A percentile compares a stretch with the other conserved stretches of the same genome.
Conservation (phyloP, 2,797 vertebrate species). For the Hozukius guyotensis region DNA sequence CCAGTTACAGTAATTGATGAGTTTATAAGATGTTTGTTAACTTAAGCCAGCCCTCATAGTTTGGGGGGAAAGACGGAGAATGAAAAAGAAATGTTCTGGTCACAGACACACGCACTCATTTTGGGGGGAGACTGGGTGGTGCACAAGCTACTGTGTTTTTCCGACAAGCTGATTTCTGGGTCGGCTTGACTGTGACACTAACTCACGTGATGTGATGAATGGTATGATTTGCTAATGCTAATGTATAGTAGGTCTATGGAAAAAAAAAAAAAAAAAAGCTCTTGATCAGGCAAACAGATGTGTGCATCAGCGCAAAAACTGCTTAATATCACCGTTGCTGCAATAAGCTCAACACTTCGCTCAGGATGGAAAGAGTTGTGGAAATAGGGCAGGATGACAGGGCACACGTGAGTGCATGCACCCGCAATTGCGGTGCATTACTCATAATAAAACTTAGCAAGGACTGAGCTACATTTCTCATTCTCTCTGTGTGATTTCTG, state of each 20-base stretch:
- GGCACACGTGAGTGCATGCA: slow-evolving; percentile 59
- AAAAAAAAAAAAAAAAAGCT: slow-evolving; percentile 45
- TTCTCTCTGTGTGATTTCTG: slow-evolving; percentile 46
- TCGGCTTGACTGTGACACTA: slow-evolving; percentile 40
- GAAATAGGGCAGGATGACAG: slow-evolving; percentile 69
- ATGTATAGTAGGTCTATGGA: slow-evolving; percentile 64
- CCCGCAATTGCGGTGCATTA: slow-evolving; percentile 28
- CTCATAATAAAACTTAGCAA: slow-evolving; percentile 22
- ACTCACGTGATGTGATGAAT: slow-evolving; percentile 62
- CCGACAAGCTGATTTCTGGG: slow-evolving; percentile 55
- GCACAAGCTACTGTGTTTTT: slow-evolving; percentile 70
- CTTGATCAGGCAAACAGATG: slow-evolving; percentile 83
- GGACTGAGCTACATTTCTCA: slow-evolving; percentile 41
- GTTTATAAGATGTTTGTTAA: slow-evolving; percentile 81
- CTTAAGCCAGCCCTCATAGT: slow-evolving; percentile 69
- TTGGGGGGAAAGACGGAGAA: slow-evolving; percentile 41
- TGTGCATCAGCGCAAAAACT: slow-evolving; percentile 74
- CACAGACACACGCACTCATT: slow-evolving; percentile 18
- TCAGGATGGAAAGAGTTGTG: slow-evolving; percentile 77
- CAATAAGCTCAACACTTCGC: slow-evolving; percentile 76
- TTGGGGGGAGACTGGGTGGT: slow-evolving; percentile 16
- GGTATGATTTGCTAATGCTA: slow-evolving; percentile 63
- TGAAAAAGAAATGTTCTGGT: slow-evolving; percentile 65
- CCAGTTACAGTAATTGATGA: slow-evolving; percentile 82
- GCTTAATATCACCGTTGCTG: slow-evolving; percentile 76